These are phyloP conservation scores for Hippopotamus amphibius DNA, from an alignment of 2,113 vertebrate genomes.

Conservation along the genomic window DNA sequence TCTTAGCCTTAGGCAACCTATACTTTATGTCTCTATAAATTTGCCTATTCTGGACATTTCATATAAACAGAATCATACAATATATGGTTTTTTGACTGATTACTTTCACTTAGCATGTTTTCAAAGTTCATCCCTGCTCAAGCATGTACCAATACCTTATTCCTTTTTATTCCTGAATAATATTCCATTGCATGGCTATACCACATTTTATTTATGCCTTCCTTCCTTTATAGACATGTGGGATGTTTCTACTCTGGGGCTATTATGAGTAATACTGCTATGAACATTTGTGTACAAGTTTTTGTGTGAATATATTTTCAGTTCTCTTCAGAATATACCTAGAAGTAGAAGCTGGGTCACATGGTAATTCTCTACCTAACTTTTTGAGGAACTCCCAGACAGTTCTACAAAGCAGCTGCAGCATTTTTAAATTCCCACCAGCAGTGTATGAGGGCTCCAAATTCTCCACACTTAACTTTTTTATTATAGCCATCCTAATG, in stretches of 20 bases:
- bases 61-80: neutral
- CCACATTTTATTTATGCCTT: neutral
- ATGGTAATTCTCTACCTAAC: neutral
- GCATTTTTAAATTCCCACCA: neutral
- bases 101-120: neutral
- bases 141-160: neutral
- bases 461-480: neutral
- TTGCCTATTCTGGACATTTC: neutral
- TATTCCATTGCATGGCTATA: neutral
- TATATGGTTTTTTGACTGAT: neutral
- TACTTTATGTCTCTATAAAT: neutral
- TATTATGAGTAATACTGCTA: neutral
- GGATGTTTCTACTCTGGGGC: neutral
- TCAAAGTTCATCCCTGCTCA: neutral
- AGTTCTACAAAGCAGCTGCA: neutral
- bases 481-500: neutral
- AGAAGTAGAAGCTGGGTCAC: neutral
- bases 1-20: neutral
- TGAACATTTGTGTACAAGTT: neutral
- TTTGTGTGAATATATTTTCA: neutral
- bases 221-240: neutral
- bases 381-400: neutral
- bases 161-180: neutral
- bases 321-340: neutral
- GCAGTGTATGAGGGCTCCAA: neutral